Evolutionary conservation across 2,888 invertebrate genomes (phyloP).

Genomic region (Tinea pellionella): DNA sequence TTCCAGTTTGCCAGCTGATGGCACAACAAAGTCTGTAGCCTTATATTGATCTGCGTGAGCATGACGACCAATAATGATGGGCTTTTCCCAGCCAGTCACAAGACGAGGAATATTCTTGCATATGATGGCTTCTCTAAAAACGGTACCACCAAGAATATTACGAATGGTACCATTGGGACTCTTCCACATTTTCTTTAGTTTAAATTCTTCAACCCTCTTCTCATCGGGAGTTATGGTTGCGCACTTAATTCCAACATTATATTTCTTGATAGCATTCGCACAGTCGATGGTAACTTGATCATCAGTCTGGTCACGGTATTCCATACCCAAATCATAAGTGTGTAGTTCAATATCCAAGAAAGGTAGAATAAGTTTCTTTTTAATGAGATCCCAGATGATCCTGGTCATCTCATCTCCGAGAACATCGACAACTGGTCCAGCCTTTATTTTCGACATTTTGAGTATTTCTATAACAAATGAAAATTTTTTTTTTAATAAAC

Average conservation of each 20-base stretch:
- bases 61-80: slow-evolving; percentile 98
- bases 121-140: slow-evolving; percentile 88
- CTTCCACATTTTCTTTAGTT: slow-evolving; percentile 91
- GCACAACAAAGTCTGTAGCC: slow-evolving; percentile 96
- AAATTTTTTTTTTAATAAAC: neutral
- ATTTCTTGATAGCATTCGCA: slow-evolving; percentile 95
- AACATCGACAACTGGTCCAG: slow-evolving; percentile 91
- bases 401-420: slow-evolving; percentile 97
- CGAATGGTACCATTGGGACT: slow-evolving; percentile 91
- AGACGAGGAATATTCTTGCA: slow-evolving; percentile 95
- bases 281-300: slow-evolving; percentile 97
- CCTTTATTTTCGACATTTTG: slow-evolving; percentile 75
- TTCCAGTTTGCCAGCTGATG: slow-evolving; percentile 89
- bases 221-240: slow-evolving; percentile 99
- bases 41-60: slow-evolving; percentile 98
- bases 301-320: slow-evolving; percentile 92
- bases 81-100: slow-evolving; percentile 94
- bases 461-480: slow-evolving; percentile 24
- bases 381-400: slow-evolving; percentile 98
- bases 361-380: slow-evolving; percentile 95
- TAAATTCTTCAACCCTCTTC: slow-evolving; percentile 91
- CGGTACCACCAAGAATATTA: slow-evolving; percentile 86
- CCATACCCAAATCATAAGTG: slow-evolving; percentile 94
- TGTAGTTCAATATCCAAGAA: slow-evolving; percentile 96
- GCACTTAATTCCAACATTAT: slow-evolving; percentile 98